Base-by-base conservation (phyloP, 2,113 vertebrate species). In the Chaetodon trifascialis region DNA sequence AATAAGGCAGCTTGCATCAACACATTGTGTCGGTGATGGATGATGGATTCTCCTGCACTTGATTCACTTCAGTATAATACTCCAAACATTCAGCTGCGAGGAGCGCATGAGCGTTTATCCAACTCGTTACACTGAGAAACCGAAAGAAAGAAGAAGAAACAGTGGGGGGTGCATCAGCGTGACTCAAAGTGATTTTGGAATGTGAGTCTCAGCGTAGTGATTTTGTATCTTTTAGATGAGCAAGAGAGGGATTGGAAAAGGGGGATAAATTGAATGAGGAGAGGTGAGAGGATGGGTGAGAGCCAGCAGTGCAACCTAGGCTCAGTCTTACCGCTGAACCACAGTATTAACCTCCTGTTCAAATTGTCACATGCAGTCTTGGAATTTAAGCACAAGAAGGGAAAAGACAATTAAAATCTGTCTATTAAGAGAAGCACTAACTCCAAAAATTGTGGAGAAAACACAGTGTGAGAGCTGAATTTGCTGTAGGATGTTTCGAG, bases 171-270 rank as follows among this genome's bases (percentile, higher is more conserved):
- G 66, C 70, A 84, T 83, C 56, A 73, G 23, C 0, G 4, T 71
- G 66, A 82, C n/a, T 70, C 56, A 23, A 52, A 80, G 63, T 23
- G 59, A 64, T 81, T 81, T 83, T 66, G 56, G 52, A 73, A 69
- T 59, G 47, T 54, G 17, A 55, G 59, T 66, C 56, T 82, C 71
- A 56, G 59, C 38, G 23, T n/a, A 55, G 51, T 7, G 7, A 38
- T 73, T 75, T 42, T 54, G 34, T 47, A 7, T 40, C 62, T 83
- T 42, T 40, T 42, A 65, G 59, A 36, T 36, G 34, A 80, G 23
- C 42, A 66, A 55, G 30, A 63, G 14, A 56, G 14, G 2, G 44
- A 54, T 36, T 62, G 55, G 36, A 46, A 34, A 44, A 60, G 38
- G 44, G 40, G 34, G 49, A 74, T 66, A 67, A 25, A 65, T 54